Evolutionary conservation across 92 coral and sea anemone species (phyloP), one percentile per base, ranked within the genome.

Genomic region (Montipora capitata): DNA sequence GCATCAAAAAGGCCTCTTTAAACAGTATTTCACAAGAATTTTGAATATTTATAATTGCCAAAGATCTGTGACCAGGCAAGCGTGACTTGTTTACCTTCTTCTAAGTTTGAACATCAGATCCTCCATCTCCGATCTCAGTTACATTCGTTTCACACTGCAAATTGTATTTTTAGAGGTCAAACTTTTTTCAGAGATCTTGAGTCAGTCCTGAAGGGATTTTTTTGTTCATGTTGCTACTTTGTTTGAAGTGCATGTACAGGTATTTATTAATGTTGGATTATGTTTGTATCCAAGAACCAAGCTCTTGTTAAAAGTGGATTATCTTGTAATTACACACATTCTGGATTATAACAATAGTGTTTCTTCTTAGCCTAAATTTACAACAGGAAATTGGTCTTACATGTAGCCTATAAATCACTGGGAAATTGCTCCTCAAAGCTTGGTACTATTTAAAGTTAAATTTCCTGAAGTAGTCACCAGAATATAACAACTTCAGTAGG

Each of bases 21-120:
- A 72, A 44, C 5, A 44, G 40, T 27, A 72, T 72, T 78, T 76
- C 72, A 70, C 14, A 18, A 41, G 87, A 83, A 73, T 71, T 72
- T 83, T 83, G 78, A 83, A 83, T 83, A 83, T 83, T 83, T 71
- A 83, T 83, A 71, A 72, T 62, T 51, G 71, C 72, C 65, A 51
- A 63, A 83, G 80, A 54, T 72, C 62, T 42, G 79, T 83, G 87
- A 83, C 87, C 79, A 83, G 87, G 38, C 87, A 83, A 72, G 87
- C 87, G 38, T 71, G 72, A 20, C 72, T 71, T 83, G 87, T 83
- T 83, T 83, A 83, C 39, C 35, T 71, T 72, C 61, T 27, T 27
- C 35, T 51, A 38, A 63, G 48, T 41, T 79, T 83, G 72, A 41
- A 58, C 41, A 11, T 72, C 57, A 71, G 14, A n/a, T 69, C 62